These are phyloP conservation scores for Chalcis sispes DNA, from an alignment of 2,888 invertebrate genomes.

Conservation along the genomic window DNA sequence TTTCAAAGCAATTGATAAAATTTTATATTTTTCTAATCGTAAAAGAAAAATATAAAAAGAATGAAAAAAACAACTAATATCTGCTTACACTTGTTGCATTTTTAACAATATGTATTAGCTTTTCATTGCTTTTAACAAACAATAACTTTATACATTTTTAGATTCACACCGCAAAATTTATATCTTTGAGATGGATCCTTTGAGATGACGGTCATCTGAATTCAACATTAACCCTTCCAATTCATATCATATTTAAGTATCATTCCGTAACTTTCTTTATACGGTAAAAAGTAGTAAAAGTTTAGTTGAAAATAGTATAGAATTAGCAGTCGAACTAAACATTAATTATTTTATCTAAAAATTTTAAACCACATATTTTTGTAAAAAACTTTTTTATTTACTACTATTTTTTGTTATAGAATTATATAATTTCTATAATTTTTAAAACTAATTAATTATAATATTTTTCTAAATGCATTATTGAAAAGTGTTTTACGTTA, in stretches of 20 bases:
- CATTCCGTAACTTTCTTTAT: constrained; percentile 32
- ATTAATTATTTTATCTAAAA: background rate
- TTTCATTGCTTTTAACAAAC: background rate
- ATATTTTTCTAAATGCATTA: too few species aligned
- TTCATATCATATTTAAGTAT: too few species aligned
- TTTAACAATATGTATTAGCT: background rate
- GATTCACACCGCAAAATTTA: background rate
- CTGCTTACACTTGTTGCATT: too few species aligned
- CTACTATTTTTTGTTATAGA: background rate
- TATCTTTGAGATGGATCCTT: background rate
- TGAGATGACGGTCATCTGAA: background rate
- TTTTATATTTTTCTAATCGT: too few species aligned
- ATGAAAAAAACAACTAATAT: too few species aligned
- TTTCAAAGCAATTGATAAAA: too few species aligned
- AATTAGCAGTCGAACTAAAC: background rate
- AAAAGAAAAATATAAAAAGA: background rate
- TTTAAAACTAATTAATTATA: too few species aligned
- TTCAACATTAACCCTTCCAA: constrained; percentile 6
- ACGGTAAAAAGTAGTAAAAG: constrained; percentile 28
- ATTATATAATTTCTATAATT: background rate
- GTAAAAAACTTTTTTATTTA: too few species aligned
- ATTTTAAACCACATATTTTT: too few species aligned
- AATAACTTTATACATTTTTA: background rate
- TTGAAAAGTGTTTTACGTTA: background rate
- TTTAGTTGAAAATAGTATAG: background rate